Evolutionary conservation across 2,797 vertebrate genomes (phyloP).

Genomic region (Coranthus polyacanthus): DNA sequence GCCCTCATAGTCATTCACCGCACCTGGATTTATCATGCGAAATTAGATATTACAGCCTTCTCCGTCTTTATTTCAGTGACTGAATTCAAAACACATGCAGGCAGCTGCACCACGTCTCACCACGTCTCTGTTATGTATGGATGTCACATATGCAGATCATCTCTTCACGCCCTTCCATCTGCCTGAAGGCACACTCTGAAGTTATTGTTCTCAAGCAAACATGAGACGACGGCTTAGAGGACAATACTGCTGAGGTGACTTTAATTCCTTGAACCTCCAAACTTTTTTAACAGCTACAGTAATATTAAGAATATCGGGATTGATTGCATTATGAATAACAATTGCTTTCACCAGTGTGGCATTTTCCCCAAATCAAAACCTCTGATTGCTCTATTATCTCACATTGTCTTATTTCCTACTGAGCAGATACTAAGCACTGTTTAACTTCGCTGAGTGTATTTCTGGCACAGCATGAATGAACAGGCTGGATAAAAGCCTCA

Average conservation of each 20-base stretch:
- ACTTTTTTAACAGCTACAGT: background rate
- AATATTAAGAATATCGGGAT: background rate
- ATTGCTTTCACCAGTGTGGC: conserved; percentile 11
- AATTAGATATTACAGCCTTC: too few relatives aligned
- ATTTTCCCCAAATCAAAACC: conserved; percentile 12
- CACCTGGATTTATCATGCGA: too few relatives aligned
- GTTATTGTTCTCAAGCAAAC: background rate
- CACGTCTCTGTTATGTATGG: background rate
- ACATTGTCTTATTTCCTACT: conserved; percentile 4
- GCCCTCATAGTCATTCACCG: too few relatives aligned
- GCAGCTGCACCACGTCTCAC: too few relatives aligned
- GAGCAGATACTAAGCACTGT: conserved; percentile 9
- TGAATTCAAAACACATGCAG: background rate
- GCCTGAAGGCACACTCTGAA: conserved; percentile 30
- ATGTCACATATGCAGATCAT: background rate
- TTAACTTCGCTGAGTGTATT: conserved; percentile 6
- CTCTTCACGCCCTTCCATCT: background rate
- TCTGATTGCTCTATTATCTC: conserved; percentile 20
- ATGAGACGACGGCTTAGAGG: background rate
- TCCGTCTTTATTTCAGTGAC: too few relatives aligned
- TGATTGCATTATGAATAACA: conserved; percentile 24
- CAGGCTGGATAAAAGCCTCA: background rate
- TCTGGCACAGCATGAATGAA: conserved; percentile 13
- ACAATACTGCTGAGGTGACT: conserved; percentile 4
- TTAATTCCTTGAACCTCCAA: background rate